Conservation (phyloP, 2,888 invertebrate species). For the Blastobasis adustella region DNA sequence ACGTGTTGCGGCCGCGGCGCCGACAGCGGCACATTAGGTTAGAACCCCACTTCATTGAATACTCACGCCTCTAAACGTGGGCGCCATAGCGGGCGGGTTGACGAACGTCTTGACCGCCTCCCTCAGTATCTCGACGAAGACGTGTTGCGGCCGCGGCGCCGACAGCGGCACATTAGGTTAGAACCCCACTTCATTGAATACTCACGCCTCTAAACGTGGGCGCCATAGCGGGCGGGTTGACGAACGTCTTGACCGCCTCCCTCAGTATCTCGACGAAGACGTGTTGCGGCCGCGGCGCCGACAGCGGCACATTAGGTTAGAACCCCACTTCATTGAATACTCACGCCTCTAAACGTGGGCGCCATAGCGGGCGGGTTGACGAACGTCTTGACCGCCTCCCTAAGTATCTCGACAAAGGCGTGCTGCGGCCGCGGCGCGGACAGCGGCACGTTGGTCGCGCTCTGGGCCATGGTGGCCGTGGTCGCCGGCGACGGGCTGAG, state of each 20-base stretch:
- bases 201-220: conserved; percentile 47
- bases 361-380: conserved; percentile 93
- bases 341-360: conserved; percentile 48
- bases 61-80: conserved; percentile 42
- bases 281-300: conserved; percentile 43
- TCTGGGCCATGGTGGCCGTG: conserved; percentile 43
- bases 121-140: conserved; percentile 85
- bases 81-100: conserved; percentile 89
- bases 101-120: conserved; percentile 92
- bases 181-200: not conserved
- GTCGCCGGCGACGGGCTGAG: conserved; percentile 65
- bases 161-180: conserved; percentile 34
- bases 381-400: conserved; percentile 90
- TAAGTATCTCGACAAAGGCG: conserved; percentile 84
- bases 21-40: conserved; percentile 32
- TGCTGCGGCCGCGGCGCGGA: conserved; percentile 42
- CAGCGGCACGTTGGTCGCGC: conserved; percentile 36
- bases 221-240: conserved; percentile 91
- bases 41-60: too few species aligned
- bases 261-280: conserved; percentile 85
- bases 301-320: too few species aligned
- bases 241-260: conserved; percentile 90
- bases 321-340: not conserved
- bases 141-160: conserved; percentile 49
- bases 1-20: conserved; percentile 53